Evolutionary conservation across 2,888 invertebrate species (phyloP).

Genomic region (Hipparchia semele): DNA sequence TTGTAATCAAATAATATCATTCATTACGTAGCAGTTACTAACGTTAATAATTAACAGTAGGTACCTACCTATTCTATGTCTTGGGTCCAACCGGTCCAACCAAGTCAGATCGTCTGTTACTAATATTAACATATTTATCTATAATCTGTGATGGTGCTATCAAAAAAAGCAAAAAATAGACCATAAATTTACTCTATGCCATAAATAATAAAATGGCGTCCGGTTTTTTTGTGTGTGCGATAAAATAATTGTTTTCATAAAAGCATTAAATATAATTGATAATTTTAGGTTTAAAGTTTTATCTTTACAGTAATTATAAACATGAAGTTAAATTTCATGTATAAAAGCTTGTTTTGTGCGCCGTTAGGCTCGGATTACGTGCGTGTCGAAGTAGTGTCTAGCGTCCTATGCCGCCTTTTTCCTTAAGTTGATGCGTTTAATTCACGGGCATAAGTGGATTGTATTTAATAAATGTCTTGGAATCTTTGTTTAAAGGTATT

Average conservation of each 20-base stretch:
- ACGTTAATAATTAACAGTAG: no score
- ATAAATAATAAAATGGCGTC: conserved; percentile 83
- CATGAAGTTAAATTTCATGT: conserved; percentile 49
- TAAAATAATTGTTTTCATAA: conserved; percentile 76
- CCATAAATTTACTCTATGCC: conserved; percentile 46
- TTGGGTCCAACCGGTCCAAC: neutral
- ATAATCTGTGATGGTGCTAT: neutral
- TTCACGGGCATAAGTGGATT: conserved; percentile 41
- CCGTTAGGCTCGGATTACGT: conserved; percentile 56
- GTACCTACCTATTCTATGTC: no score
- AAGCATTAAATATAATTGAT: conserved; percentile 52
- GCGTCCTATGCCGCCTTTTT: conserved; percentile 78
- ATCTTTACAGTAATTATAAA: conserved; percentile 44
- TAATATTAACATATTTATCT: neutral
- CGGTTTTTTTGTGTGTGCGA: conserved; percentile 81
- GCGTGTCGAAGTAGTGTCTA: conserved; percentile 70
- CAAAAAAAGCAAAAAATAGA: conserved; percentile 13
- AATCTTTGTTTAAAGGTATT: conserved; percentile 39
- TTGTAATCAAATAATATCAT: no score
- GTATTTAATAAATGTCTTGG: conserved; percentile 47
- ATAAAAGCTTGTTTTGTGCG: conserved; percentile 44
- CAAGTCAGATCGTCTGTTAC: neutral
- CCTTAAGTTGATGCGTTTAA: conserved; percentile 64
- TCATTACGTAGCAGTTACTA: no score
- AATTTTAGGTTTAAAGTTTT: conserved; percentile 45